phyloP scores from a whole-genome alignment of 2,797 vertebrate genomes.

The Sebastes steindachneri region DNA sequence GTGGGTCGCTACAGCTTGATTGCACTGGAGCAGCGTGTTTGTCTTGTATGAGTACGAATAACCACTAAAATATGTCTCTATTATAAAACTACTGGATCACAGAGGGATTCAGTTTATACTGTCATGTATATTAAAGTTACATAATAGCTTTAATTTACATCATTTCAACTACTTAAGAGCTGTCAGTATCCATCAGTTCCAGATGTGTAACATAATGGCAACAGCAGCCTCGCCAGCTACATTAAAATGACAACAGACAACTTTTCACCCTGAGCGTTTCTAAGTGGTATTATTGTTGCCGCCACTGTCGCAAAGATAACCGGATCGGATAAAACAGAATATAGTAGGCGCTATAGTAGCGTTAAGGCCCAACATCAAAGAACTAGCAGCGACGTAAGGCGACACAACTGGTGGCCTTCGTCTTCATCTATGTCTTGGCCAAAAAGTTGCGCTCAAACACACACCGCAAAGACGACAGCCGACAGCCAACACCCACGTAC shows the following conservation, averaged over 20 bases:
- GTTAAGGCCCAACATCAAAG: too few relatives aligned
- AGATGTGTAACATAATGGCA: neutral
- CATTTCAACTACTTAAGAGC: neutral
- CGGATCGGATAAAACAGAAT: too few relatives aligned
- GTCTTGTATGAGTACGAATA: neutral
- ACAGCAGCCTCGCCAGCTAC: neutral
- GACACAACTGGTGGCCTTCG: too few relatives aligned
- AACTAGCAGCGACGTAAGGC: too few relatives aligned
- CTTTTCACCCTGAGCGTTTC: neutral
- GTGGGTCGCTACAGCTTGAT: neutral
- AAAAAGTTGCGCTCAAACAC: too few relatives aligned
- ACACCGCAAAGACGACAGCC: too few relatives aligned
- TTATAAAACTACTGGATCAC: neutral
- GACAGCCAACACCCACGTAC: too few relatives aligned
- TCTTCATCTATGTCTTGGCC: too few relatives aligned
- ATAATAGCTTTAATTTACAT: neutral
- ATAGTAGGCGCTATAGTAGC: too few relatives aligned
- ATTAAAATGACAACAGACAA: neutral
- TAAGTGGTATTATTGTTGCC: too few relatives aligned
- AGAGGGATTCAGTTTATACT: neutral
- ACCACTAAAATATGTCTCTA: neutral
- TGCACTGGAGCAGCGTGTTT: neutral
- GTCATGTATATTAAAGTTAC: too few relatives aligned
- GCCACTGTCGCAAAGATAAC: rapidly evolving
- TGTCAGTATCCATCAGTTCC: neutral